A percentile compares a stretch with the other conserved stretches of the same genome.
phyloP scores from a whole-genome alignment of 2,797 vertebrate genomes.

The Sternotherus odoratus region DNA sequence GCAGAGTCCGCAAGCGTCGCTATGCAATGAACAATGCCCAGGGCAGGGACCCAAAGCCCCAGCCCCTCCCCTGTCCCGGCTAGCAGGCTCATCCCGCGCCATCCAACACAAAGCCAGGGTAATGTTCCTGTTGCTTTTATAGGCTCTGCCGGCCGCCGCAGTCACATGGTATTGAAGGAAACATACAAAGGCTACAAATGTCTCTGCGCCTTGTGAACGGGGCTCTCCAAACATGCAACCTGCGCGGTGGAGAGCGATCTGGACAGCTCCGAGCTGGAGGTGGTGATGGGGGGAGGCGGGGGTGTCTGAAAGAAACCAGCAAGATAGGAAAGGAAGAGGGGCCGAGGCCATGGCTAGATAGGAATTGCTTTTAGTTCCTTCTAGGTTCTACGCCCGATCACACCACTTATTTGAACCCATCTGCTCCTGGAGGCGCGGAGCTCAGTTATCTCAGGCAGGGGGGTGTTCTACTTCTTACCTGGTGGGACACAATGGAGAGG shows the following conservation, averaged over 20 bases:
- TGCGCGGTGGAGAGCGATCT: background rate
- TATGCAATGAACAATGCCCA: background rate
- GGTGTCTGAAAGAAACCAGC: background rate
- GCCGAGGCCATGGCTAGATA: background rate
- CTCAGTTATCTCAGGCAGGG: background rate
- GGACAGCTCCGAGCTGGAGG: background rate
- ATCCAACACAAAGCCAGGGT: background rate
- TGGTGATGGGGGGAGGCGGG: rapidly evolving
- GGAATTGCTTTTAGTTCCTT: background rate
- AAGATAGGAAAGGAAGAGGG: background rate
- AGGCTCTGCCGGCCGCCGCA: background rate
- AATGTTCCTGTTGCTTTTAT: background rate
- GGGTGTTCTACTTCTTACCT: background rate
- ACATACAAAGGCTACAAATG: background rate
- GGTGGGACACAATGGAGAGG: background rate
- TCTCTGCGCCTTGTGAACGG: background rate
- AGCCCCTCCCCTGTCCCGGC: too few relatives aligned
- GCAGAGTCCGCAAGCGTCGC: background rate
- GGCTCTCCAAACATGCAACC: background rate
- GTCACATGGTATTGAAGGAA: background rate
- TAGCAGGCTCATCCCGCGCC: background rate
- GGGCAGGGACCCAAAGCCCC: background rate
- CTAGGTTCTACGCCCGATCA: background rate
- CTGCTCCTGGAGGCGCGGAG: background rate
- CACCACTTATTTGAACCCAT: background rate